Evolutionary conservation across 2,113 vertebrate species (phyloP).

Genomic region (Melanerpes aurifrons): DNA sequence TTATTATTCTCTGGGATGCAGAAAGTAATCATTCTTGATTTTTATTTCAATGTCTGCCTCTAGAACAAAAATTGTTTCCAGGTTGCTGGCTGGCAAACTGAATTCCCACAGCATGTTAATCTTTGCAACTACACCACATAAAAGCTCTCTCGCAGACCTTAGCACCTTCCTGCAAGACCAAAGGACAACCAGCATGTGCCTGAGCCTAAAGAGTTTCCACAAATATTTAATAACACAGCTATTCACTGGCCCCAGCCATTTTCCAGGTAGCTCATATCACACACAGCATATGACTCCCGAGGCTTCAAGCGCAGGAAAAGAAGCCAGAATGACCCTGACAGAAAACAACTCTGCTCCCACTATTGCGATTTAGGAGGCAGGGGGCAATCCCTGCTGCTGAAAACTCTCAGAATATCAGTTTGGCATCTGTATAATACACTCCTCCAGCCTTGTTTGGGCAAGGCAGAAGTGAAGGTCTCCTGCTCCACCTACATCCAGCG

Average conservation of each 20-base stretch:
- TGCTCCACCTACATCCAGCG: not conserved
- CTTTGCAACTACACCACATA: not conserved
- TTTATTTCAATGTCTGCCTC: conserved; percentile 21
- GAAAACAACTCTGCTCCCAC: not conserved
- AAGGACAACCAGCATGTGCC: not conserved
- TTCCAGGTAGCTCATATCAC: not conserved
- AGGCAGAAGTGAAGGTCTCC: not conserved
- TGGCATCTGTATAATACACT: not conserved
- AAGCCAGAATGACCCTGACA: not conserved
- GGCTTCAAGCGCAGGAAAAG: not conserved
- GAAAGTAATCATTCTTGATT: conserved; percentile 36
- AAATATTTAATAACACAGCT: not conserved
- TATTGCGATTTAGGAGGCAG: not conserved
- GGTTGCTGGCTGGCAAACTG: not conserved
- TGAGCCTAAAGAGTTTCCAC: not conserved
- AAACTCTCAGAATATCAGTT: not conserved
- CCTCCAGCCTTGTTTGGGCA: not conserved
- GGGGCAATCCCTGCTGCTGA: not conserved
- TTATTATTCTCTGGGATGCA: not conserved
- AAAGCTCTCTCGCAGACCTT: not conserved
- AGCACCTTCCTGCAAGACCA: not conserved
- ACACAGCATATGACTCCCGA: not conserved
- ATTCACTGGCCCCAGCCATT: not conserved
- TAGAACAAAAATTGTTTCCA: conserved; percentile 31
- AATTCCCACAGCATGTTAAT: not conserved